These are phyloP conservation scores for Diarsia dahlii DNA, from an alignment of 2,888 invertebrate species.

Conservation along the genomic window DNA sequence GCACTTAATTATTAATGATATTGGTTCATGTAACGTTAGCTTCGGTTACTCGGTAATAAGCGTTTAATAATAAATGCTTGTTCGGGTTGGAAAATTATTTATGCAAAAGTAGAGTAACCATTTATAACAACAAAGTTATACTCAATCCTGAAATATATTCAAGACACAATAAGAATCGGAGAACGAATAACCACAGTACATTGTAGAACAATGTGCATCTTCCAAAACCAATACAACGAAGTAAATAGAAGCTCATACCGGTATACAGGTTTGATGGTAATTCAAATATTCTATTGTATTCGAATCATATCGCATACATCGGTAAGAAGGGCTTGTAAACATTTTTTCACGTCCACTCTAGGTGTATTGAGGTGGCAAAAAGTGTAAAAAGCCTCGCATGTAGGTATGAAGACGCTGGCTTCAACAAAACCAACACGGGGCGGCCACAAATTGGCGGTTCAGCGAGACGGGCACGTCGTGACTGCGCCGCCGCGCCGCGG, in stretches of 20 bases:
- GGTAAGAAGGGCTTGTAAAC: constrained; percentile 67
- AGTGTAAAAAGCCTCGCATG: constrained; percentile 82
- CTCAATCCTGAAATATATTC: constrained; percentile 42
- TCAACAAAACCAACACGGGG: constrained; percentile 90
- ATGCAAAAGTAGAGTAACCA: constrained; percentile 26
- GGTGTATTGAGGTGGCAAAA: constrained; percentile 77
- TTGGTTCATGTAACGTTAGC: constrained; percentile 77
- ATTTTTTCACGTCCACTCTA: constrained; percentile 74
- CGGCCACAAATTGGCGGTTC: constrained; percentile 90
- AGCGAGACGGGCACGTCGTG: constrained; percentile 87
- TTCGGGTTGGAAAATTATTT: constrained; percentile 19
- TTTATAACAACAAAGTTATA: constrained; percentile 22
- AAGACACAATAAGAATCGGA: constrained; percentile 19
- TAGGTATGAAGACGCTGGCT: constrained; percentile 88
- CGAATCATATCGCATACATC: constrained; percentile 68
- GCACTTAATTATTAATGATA: constrained; percentile 84
- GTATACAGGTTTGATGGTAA: constrained; percentile 59
- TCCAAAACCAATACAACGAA: constrained; percentile 60
- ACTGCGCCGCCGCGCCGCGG: constrained; percentile 84
- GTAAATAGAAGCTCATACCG: constrained; percentile 61
- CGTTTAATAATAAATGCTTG: constrained; percentile 63
- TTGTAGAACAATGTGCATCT: constrained; percentile 50
- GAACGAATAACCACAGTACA: constrained; percentile 27
- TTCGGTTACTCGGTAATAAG: constrained; percentile 73
- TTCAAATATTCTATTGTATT: constrained; percentile 71